phyloP scores from a whole-genome alignment of 2,113 vertebrate species.

The Zosterops lateralis region DNA sequence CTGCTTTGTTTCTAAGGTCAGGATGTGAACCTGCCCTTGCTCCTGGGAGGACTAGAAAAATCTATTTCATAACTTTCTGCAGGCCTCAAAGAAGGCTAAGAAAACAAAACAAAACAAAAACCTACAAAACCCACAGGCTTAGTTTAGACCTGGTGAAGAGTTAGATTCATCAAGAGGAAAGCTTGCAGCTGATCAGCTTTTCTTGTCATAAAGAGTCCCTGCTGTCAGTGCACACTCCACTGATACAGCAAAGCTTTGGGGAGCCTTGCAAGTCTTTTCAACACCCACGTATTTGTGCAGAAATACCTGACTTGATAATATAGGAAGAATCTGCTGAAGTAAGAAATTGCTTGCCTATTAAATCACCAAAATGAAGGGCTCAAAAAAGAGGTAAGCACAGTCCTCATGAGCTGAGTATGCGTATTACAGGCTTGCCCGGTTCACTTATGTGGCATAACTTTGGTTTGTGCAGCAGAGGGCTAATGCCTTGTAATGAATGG shows the following conservation, averaged over 20 bases:
- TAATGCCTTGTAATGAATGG: constrained; percentile 49
- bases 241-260: neutral
- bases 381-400: neutral
- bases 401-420: neutral
- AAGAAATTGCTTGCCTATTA: constrained; percentile 51
- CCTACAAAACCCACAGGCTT: constrained; percentile 61
- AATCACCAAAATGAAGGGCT: constrained; percentile 26
- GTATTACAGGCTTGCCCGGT: neutral
- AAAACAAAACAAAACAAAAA: constrained; percentile 3
- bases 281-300: constrained; percentile 32
- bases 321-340: constrained; percentile 55
- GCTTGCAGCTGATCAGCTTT: constrained; percentile 34
- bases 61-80: constrained; percentile 78
- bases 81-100: constrained; percentile 42
- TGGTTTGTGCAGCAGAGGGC: constrained; percentile 15
- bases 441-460: constrained; percentile 26
- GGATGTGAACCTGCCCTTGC: constrained; percentile 66
- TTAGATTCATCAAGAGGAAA: constrained; percentile 61
- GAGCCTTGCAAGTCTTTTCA: constrained; percentile 47
- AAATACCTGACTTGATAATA: constrained; percentile 44
- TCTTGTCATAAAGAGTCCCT: constrained; percentile 47
- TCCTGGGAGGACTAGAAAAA: constrained; percentile 74
- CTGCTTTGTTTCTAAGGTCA: constrained; percentile 70
- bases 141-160: constrained; percentile 53
- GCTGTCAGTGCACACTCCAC: constrained; percentile 5